A percentile compares a stretch with the other conserved stretches of the same genome.
Conservation (phyloP, 2,888 invertebrate species). For the Drosophila meridionalis region DNA sequence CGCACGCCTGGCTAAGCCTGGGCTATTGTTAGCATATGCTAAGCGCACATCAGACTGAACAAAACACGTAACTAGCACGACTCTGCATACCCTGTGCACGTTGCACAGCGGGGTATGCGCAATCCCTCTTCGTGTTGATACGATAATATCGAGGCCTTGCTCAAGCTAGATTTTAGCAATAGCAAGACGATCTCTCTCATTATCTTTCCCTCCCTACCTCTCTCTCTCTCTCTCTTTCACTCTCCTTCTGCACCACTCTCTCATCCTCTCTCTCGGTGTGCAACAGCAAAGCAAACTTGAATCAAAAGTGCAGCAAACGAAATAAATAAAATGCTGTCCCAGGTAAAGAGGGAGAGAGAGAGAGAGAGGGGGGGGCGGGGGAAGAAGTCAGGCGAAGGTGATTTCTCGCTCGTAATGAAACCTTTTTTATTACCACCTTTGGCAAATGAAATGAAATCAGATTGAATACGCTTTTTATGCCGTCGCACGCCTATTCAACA, state of each 20-base stretch:
- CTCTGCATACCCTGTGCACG: not conserved
- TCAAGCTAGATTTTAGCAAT: not conserved
- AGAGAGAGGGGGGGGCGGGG: not conserved
- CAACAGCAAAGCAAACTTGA: not conserved
- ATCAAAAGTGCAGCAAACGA: not conserved
- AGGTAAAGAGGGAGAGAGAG: not conserved
- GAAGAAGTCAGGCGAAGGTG: not conserved
- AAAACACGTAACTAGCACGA: not conserved
- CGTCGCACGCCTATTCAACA: not conserved
- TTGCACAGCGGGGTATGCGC: not conserved
- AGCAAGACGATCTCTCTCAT: not conserved
- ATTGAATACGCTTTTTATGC: constrained; percentile 50
- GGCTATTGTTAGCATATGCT: constrained; percentile 18
- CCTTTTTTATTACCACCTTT: constrained; percentile 6
- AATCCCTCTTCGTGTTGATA: not conserved
- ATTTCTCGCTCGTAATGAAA: not conserved
- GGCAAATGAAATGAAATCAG: constrained; percentile 49
- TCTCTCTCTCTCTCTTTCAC: not conserved
- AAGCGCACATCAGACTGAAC: constrained; percentile 27
- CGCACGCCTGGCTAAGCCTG: not conserved
- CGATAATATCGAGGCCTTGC: not conserved
- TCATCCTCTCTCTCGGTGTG: not conserved
- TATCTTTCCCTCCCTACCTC: not conserved
- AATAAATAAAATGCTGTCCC: not conserved
- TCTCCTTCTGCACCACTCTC: not conserved